A percentile compares a stretch with the other conserved stretches of the same genome.
Conservation (phyloP, 1,140 invertebrate species). For the Thalassaphorura encarpata region DNA sequence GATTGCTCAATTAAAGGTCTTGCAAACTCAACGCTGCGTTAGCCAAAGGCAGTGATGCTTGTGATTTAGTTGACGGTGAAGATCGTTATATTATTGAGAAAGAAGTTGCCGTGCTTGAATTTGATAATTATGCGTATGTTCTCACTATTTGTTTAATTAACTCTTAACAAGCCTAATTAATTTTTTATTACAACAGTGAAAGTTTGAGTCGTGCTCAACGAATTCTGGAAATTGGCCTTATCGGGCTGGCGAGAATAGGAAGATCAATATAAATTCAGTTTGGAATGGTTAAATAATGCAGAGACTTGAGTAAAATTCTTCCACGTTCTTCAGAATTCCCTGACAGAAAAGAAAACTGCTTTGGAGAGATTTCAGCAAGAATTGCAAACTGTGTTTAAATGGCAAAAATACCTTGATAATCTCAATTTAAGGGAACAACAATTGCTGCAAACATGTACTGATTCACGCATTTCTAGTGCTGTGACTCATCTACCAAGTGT, state of each 20-base stretch:
- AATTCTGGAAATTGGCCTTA: conserved; percentile 75
- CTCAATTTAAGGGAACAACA: conserved; percentile 85
- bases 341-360: conserved; percentile 79
- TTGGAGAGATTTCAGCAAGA: conserved; percentile 83
- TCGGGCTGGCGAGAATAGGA: conserved; percentile 94
- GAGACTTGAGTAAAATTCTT: conserved; percentile 78
- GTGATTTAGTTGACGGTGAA: conserved; percentile 66
- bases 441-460: conserved; percentile 79
- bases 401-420: conserved; percentile 69
- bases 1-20: conserved; percentile 68
- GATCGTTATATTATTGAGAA: conserved; percentile 84
- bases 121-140: conserved; percentile 30
- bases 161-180: too few species aligned
- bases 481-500: conserved; percentile 91
- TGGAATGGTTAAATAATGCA: conserved; percentile 77
- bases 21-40: conserved; percentile 70
- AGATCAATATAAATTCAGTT: conserved; percentile 79
- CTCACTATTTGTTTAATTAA: too few species aligned
- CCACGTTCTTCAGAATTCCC: conserved; percentile 76
- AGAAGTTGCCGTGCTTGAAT: conserved; percentile 63
- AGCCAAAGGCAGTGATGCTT: conserved; percentile 69
- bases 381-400: conserved; percentile 81
- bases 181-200: too few species aligned
- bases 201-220: conserved; percentile 65
- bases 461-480: conserved; percentile 84